Conservation (phyloP, 2,888 invertebrate genomes). For the Diogma glabrata region DNA sequence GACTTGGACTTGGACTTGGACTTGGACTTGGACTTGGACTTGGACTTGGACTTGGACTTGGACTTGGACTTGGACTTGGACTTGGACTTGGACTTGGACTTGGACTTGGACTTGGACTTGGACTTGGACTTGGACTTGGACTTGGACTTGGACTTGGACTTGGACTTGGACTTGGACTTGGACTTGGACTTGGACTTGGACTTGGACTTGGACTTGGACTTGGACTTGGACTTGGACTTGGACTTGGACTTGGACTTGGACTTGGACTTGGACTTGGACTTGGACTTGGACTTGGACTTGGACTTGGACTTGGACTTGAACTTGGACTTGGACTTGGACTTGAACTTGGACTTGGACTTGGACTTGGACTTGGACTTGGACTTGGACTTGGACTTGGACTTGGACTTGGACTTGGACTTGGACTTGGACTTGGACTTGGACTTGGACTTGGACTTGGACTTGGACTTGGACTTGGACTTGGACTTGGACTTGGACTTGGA, state of each 20-base stretch:
- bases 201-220: slow-evolving; percentile 12
- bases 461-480: slow-evolving; percentile 12
- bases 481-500: slow-evolving; percentile 12
- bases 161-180: slow-evolving; percentile 13
- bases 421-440: slow-evolving; percentile 10
- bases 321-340: slow-evolving; percentile 13
- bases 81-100: slow-evolving; percentile 13
- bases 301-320: slow-evolving; percentile 12
- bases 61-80: slow-evolving; percentile 12
- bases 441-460: slow-evolving; percentile 11
- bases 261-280: slow-evolving; percentile 13
- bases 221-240: slow-evolving; percentile 12
- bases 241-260: slow-evolving; percentile 13
- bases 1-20: slow-evolving; percentile 10
- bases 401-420: slow-evolving; percentile 8
- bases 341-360: slow-evolving; percentile 12
- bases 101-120: slow-evolving; percentile 12
- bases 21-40: slow-evolving; percentile 12
- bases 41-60: slow-evolving; percentile 12
- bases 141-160: slow-evolving; percentile 12
- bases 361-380: slow-evolving; percentile 9
- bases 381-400: slow-evolving; percentile 10
- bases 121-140: slow-evolving; percentile 12
- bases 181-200: slow-evolving; percentile 12
- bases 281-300: slow-evolving; percentile 13